A percentile compares a stretch with the other conserved stretches of the same genome.
Conservation (phyloP, 2,113 vertebrate genomes). For the Phoenicopterus ruber region DNA sequence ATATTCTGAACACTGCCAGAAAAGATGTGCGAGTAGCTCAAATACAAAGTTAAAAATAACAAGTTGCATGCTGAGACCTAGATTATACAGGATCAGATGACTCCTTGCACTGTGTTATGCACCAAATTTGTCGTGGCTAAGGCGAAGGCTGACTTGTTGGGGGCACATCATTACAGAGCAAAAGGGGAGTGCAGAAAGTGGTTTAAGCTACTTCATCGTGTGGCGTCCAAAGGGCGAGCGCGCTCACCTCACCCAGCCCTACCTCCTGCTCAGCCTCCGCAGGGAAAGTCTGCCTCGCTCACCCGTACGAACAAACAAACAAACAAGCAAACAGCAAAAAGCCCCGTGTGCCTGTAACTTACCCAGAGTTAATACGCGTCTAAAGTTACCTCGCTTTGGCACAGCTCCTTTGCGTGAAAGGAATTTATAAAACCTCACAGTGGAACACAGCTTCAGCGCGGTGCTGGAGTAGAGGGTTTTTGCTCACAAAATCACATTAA, state of each 20-base stretch:
- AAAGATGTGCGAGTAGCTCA: neutral
- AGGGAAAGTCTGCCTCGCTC: neutral
- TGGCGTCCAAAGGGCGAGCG: rapidly evolving
- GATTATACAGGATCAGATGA: neutral
- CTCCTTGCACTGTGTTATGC: neutral
- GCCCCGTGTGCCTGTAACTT: neutral
- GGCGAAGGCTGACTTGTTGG: neutral
- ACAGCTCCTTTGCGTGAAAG: neutral
- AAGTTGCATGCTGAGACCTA: neutral
- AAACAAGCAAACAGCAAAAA: neutral
- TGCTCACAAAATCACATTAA: conserved; percentile 51
- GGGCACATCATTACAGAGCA: neutral
- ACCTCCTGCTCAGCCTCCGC: neutral
- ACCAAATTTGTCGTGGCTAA: neutral
- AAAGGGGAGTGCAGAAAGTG: neutral
- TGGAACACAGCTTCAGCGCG: neutral
- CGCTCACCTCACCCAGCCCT: neutral
- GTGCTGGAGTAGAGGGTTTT: neutral
- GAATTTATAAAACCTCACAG: neutral
- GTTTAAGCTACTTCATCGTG: neutral
- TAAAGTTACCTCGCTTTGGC: neutral
- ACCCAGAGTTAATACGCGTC: neutral
- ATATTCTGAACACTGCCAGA: neutral
- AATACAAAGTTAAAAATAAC: neutral
- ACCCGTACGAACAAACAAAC: neutral